Evolutionary conservation across 2,888 invertebrate genomes (phyloP).

Genomic region (Eremobia ochroleuca): DNA sequence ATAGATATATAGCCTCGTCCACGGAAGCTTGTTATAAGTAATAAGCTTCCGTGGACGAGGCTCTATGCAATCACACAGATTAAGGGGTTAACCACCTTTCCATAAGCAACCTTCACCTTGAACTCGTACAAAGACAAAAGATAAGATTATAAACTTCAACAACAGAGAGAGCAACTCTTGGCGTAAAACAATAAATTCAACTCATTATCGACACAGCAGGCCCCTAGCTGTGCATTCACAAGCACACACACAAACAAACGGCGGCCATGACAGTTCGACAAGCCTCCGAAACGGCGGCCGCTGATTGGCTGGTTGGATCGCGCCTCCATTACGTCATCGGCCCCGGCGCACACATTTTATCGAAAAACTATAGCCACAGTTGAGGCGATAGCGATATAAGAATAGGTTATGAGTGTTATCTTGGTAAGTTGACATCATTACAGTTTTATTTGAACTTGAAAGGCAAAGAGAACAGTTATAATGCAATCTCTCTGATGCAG

Average conservation of each 20-base stretch:
- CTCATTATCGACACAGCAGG: conserved; percentile 49
- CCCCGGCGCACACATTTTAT: conserved; percentile 78
- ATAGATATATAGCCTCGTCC: no score
- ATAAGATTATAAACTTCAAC: conserved; percentile 28
- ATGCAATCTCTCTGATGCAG: neutral
- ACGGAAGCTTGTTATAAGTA: no score
- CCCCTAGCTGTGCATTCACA: conserved; percentile 63
- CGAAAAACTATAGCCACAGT: conserved; percentile 70
- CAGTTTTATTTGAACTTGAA: conserved; percentile 23
- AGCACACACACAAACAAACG: conserved; percentile 64
- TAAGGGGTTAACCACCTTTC: conserved; percentile 17
- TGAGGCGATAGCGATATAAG: conserved; percentile 74
- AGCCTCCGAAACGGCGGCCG: conserved; percentile 79
- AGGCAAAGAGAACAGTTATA: conserved; percentile 1
- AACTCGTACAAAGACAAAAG: conserved; percentile 16
- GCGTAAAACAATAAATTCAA: conserved; percentile 43
- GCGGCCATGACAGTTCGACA: conserved; percentile 82
- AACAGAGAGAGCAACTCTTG: conserved; percentile 23
- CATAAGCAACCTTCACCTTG: conserved; percentile 41
- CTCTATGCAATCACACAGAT: neutral
- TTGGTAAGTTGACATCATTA: conserved; percentile 8
- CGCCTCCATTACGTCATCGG: conserved; percentile 84
- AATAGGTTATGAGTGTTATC: conserved; percentile 41
- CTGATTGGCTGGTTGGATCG: conserved; percentile 81
- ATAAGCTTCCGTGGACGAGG: neutral